phyloP scores from a whole-genome alignment of 2,888 invertebrate species.

The Idaea biselata region DNA sequence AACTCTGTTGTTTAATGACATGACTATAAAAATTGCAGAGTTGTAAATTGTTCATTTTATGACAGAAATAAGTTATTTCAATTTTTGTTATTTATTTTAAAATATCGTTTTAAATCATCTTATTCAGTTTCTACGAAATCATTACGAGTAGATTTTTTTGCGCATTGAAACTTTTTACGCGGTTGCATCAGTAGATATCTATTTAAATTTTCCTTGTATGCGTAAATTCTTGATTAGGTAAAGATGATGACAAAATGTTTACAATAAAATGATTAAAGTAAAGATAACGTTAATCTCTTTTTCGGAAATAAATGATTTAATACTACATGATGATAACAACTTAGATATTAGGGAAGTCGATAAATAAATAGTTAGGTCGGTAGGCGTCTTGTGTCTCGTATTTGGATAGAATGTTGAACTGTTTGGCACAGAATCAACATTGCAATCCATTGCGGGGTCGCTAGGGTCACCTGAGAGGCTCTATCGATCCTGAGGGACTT shows the following conservation, averaged over 20 bases:
- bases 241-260: neutral
- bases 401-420: constrained; percentile 1
- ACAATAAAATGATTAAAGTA: neutral
- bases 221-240: neutral
- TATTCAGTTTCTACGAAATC: neutral
- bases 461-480: neutral
- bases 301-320: neutral
- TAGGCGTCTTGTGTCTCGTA: neutral
- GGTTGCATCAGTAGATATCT: neutral
- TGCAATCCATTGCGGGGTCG: constrained; percentile 1
- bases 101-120: neutral
- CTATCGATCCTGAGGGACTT: neutral
- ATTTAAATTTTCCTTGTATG: neutral
- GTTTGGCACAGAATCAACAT: neutral
- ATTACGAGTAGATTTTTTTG: neutral
- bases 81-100: neutral
- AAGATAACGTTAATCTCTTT: neutral
- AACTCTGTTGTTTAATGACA: neutral
- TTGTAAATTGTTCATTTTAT: neutral
- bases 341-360: neutral
- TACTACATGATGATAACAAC: neutral
- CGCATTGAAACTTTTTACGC: neutral
- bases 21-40: neutral
- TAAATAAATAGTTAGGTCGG: neutral
- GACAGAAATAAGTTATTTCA: neutral